Base-by-base conservation (phyloP, 2,797 vertebrate species). In the Chiroxiphia lanceolata region DNA sequence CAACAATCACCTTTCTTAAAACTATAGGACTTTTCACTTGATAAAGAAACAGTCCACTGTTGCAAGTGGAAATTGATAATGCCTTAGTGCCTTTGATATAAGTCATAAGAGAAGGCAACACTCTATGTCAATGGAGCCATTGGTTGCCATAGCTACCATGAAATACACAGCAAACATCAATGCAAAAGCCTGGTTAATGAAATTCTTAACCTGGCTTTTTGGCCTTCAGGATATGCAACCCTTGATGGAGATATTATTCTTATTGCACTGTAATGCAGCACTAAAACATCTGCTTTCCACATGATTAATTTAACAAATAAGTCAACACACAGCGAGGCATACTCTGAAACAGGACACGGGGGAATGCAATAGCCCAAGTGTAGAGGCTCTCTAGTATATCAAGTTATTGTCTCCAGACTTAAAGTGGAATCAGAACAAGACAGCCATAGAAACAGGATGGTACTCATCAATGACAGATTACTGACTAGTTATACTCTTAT, bases 231-330 rank as follows among this genome's bases (percentile, higher is more conserved):
- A 87, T 53, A 80, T 33, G 70, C 56, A 93, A 64, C 48, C 42
- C 56, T 60, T 77, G 81, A 90, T 56, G 44, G 42, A 87, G 63
- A 67, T 34, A 76, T 38, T 75, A 89, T 34, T 90, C 10, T 7
- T 48, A 56, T 51, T 79, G 74, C 82, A 79, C 60, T 42, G 59
- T 89, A 87, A 92, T n/a, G 67, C 86, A 95, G 88, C 68, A 92
- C 80, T 70, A 84, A 74, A 92, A 94, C 90, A 93, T 74, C 90
- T 96, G 90, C 83, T 90, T 95, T 94, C 78, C 83, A 93, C 67
- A 93, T 93, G 88, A 96, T 87, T 94, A 94, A 95, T 95, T 95
- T 61, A 97, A 92, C 53, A 77, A 92, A 42, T 64, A 95, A 95
- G 86, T 72, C 86, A 95, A 84, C 63, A 82, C 48, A 80, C 42